Conservation (phyloP, 2,113 vertebrate genomes). For the Motacilla tschutschensis region DNA sequence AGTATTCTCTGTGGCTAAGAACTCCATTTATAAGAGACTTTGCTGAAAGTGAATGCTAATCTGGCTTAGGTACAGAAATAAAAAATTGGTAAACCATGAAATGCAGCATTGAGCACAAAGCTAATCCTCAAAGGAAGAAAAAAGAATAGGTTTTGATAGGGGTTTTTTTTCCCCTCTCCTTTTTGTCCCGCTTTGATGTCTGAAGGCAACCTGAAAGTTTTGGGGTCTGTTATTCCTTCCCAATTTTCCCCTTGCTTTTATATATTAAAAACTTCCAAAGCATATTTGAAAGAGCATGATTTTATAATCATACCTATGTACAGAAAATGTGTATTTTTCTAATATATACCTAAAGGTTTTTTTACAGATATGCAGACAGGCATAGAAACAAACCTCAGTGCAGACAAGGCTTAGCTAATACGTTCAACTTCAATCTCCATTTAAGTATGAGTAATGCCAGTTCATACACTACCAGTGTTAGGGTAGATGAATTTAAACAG, state of each 20-base stretch:
- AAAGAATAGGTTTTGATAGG: neutral
- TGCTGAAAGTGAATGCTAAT: constrained; percentile 21
- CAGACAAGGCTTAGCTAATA: neutral
- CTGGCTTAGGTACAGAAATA: constrained; percentile 18
- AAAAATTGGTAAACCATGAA: constrained; percentile 33
- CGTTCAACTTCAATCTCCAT: neutral
- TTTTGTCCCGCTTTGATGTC: neutral
- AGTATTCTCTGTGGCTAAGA: neutral
- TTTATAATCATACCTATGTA: neutral
- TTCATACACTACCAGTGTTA: neutral
- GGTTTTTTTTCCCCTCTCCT: neutral
- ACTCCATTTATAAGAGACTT: neutral
- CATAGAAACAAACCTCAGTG: neutral
- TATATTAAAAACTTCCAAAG: neutral
- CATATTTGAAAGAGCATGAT: neutral
- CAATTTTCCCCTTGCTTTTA: neutral
- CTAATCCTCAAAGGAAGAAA: constrained; percentile 33
- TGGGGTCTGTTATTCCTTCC: neutral
- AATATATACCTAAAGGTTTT: neutral
- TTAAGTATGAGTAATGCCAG: neutral
- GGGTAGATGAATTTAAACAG: neutral
- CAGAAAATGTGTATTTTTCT: neutral
- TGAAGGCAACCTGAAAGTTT: neutral
- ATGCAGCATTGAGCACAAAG: neutral
- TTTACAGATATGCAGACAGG: neutral